phyloP scores from a whole-genome alignment of 2,797 vertebrate genomes.

The Strix occidentalis region DNA sequence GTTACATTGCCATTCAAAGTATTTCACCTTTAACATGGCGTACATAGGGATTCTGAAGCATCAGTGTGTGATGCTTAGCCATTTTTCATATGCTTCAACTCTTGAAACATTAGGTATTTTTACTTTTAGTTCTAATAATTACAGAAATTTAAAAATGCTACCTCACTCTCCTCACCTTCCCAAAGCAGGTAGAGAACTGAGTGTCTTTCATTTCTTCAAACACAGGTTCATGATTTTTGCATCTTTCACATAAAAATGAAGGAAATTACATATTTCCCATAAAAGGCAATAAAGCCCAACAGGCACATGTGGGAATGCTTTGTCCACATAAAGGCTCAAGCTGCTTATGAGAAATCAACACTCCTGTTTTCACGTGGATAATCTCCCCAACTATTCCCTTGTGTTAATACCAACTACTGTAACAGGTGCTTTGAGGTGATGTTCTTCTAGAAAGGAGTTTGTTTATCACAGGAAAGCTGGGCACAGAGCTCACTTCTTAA shows the following conservation, averaged over 20 bases:
- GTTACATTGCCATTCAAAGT: not conserved
- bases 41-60: not conserved
- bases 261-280: not conserved
- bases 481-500: constrained; percentile 2
- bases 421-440: not conserved
- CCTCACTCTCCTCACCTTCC: not conserved
- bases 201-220: not conserved
- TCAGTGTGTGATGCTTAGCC: not conserved
- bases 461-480: constrained; percentile 77
- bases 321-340: not conserved
- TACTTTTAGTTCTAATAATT: not conserved
- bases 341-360: not conserved
- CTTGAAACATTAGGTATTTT: not conserved
- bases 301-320: not conserved
- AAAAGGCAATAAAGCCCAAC: not conserved
- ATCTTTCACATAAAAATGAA: not conserved
- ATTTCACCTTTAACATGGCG: not conserved
- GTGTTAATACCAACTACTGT: too few species aligned
- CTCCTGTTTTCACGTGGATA: not conserved
- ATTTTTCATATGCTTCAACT: not conserved
- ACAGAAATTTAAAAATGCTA: not conserved
- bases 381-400: not conserved
- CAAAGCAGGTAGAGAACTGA: not conserved
- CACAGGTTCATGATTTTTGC: not conserved
- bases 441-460: constrained; percentile 71